Evolutionary conservation across 2,797 vertebrate species (phyloP).

Genomic region (Rhabdomys pumilio): DNA sequence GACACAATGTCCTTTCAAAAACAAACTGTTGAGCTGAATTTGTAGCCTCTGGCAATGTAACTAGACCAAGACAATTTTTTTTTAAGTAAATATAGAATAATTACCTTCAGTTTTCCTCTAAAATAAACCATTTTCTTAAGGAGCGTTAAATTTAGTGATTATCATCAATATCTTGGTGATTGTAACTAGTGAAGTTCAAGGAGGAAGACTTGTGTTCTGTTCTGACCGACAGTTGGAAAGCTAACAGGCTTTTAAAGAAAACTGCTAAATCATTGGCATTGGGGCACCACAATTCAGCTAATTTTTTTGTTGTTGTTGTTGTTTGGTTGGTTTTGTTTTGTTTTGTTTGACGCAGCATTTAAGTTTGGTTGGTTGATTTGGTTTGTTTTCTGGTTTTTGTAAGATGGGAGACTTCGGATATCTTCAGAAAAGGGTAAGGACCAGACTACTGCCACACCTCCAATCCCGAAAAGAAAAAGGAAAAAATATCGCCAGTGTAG

Average conservation of each 20-base stretch:
- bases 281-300: neutral
- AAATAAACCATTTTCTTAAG: constrained; percentile 19
- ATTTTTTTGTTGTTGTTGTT: neutral
- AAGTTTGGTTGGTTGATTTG: too few species aligned
- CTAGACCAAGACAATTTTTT: too few species aligned
- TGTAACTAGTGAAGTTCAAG: neutral
- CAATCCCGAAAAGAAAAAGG: neutral
- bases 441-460: neutral
- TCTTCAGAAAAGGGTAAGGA: constrained; percentile 55
- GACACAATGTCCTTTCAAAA: constrained; percentile 54
- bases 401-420: neutral
- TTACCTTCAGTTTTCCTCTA: constrained; percentile 21
- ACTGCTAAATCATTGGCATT: neutral
- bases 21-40: neutral
- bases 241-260: constrained; percentile 22
- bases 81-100: neutral
- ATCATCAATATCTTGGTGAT: neutral
- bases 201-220: neutral
- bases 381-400: neutral
- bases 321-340: too few species aligned
- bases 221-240: neutral
- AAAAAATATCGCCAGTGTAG: constrained; percentile 2
- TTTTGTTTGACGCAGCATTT: too few species aligned
- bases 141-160: neutral
- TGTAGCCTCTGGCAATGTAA: too few species aligned